Conservation (phyloP, 2,113 vertebrate genomes). For the Sinosuthora webbiana region DNA sequence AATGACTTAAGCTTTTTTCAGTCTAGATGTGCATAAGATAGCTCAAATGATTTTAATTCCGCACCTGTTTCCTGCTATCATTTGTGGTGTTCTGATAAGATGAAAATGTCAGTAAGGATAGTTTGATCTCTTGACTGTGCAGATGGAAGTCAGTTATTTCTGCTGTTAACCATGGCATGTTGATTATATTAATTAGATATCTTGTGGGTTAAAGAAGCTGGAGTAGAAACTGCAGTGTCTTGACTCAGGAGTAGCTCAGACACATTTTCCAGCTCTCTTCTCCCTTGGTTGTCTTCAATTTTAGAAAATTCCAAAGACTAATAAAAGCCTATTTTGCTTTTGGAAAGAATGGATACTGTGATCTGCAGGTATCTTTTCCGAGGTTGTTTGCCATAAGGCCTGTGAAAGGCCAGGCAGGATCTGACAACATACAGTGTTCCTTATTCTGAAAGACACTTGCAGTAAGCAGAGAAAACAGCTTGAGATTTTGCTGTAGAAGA, state of each 20-base stretch:
- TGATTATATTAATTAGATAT: background rate
- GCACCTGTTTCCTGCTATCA: background rate
- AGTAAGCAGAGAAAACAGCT: background rate
- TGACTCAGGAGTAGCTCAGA: background rate
- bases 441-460: background rate
- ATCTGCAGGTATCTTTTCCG: background rate
- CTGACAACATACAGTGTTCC: background rate
- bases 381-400: background rate
- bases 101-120: background rate
- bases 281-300: background rate
- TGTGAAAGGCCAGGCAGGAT: background rate
- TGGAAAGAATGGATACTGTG: background rate
- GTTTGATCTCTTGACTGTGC: background rate
- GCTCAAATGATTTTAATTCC: background rate
- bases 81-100: background rate
- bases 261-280: background rate
- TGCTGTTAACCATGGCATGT: background rate
- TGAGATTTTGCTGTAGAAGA: background rate
- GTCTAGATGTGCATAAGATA: background rate
- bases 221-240: background rate
- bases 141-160: background rate
- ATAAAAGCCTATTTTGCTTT: background rate
- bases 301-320: background rate
- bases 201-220: background rate
- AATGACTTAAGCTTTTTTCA: background rate